Evolutionary conservation across 1,140 invertebrate genomes (phyloP), one percentile per base, ranked within the genome.

Genomic region (Sogatella furcifera): DNA sequence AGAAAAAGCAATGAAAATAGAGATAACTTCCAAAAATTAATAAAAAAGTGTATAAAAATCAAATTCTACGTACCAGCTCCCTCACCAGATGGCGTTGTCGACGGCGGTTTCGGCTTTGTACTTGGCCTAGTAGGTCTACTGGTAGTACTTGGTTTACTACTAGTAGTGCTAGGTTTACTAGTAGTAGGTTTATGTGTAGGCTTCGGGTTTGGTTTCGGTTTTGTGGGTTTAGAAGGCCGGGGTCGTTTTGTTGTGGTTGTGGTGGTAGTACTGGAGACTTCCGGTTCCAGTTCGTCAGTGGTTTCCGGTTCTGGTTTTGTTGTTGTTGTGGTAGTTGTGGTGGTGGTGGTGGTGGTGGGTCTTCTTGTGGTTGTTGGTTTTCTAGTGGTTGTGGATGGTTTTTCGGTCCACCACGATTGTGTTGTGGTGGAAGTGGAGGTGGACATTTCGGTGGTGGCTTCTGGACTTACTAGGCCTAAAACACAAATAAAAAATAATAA

Each of bases 341-440:
- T 60, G 10, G 59, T 68, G 0, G 72, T 75, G 0, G 72, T 73
- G 28, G 63, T 67, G 1, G 65, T 68, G 42, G 24, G 24, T 28
- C 24, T 2, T 28, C 6, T 28, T 28, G 54, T 68, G 67, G 54
- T 71, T 69, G 38, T 72, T 62, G 1, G 73, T 70, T 53, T 75
- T 70, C 65, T 68, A 0, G 72, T 75, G 0, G 72, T 73, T 41
- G 54, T 68, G 67, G 41, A 71, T 62, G 1, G 73, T 70, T 54
- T 74, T 70, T 24, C 19, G 13, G 28, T 57, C 60, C 60, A 54
- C 52, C 28, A 24, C 42, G 49, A 57, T 60, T 65, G 57, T 54
- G 55, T 44, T 21, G 62, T 59, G 28, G 63, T 66, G 14, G 61
- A 17, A 13, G 3, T 38, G 11, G 34, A 38, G 1, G 9, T 5